These are phyloP conservation scores for Anarhynchus alexandrinus DNA, from an alignment of 2,113 vertebrate genomes.

Conservation along the genomic window DNA sequence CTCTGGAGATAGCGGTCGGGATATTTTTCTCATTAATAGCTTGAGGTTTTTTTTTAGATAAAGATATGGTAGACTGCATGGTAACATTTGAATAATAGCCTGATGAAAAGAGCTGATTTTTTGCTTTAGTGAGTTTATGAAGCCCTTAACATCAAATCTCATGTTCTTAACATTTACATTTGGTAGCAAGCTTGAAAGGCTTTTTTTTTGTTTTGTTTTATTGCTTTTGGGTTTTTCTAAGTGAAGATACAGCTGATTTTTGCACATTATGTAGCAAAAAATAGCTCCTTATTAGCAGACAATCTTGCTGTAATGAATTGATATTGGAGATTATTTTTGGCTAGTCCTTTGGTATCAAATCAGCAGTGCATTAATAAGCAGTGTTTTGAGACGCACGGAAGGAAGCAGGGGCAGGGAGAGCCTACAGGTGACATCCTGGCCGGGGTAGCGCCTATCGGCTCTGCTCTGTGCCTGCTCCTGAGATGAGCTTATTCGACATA, in stretches of 20 bases:
- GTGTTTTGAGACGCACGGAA: background rate
- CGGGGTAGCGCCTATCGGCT: background rate
- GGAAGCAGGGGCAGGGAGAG: background rate
- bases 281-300: background rate
- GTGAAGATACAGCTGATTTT: background rate
- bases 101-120: background rate
- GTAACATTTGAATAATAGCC: background rate
- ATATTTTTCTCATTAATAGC: background rate
- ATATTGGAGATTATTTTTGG: background rate
- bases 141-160: background rate
- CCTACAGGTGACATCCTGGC: background rate
- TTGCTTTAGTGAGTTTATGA: background rate
- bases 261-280: background rate
- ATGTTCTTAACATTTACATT: background rate
- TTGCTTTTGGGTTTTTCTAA: background rate
- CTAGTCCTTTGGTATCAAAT: background rate
- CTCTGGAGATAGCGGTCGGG: background rate
- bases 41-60: background rate
- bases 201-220: background rate
- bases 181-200: background rate
- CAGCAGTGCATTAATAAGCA: background rate
- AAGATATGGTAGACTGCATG: background rate
- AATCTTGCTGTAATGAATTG: background rate
- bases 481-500: fast-evolving
- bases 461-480: background rate